Conservation (phyloP, 2,888 invertebrate genomes). For the Chloroclysta siterata region DNA sequence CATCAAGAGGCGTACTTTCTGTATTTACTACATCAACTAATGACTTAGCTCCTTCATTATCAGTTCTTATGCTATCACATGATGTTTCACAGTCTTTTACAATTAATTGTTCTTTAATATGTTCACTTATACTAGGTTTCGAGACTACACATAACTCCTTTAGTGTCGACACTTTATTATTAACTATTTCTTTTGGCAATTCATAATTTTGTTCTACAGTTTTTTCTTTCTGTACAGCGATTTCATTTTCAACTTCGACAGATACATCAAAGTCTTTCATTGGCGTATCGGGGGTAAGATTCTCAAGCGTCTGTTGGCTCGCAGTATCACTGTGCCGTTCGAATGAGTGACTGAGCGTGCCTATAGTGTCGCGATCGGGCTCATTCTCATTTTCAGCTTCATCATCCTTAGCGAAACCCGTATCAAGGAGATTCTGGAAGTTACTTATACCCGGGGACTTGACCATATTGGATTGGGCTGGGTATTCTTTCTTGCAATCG, state of each 20-base stretch:
- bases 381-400: constrained; percentile 63
- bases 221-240: constrained; percentile 24
- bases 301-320: constrained; percentile 77
- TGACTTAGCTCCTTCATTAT: constrained; percentile 77
- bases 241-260: constrained; percentile 50
- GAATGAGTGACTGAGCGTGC: constrained; percentile 77
- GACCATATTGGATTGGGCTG: constrained; percentile 72
- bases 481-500: constrained; percentile 78
- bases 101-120: constrained; percentile 65
- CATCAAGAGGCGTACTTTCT: constrained; percentile 48
- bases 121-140: constrained; percentile 75
- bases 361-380: constrained; percentile 71
- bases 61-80: constrained; percentile 76
- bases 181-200: constrained; percentile 74
- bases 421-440: constrained; percentile 72
- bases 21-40: constrained; percentile 63
- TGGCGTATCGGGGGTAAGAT: constrained; percentile 76
- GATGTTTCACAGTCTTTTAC: constrained; percentile 77
- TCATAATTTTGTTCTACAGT: constrained; percentile 52
- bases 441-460: constrained; percentile 79
- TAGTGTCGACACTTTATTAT: constrained; percentile 71
- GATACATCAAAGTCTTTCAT: constrained; percentile 66
- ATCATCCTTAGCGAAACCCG: constrained; percentile 59
- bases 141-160: constrained; percentile 75
- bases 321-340: constrained; percentile 74